Percentiles rank a stretch among this genome's conserved stretches.
These are phyloP conservation scores for Pogoniulus pusillus DNA, from an alignment of 2,797 vertebrate genomes.

Conservation along the genomic window DNA sequence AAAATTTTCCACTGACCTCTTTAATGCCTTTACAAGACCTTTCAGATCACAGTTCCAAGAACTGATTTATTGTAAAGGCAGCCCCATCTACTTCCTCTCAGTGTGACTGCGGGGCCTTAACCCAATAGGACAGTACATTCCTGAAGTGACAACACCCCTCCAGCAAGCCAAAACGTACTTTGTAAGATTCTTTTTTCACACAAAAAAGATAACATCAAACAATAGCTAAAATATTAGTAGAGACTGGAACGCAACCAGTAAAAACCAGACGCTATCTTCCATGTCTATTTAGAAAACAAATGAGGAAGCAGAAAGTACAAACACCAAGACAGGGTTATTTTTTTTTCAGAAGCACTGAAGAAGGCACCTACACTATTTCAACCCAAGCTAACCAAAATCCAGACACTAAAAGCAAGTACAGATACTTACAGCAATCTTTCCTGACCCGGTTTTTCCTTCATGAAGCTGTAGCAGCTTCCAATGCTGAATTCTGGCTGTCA, in stretches of 20 bases:
- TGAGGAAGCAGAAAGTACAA: neutral
- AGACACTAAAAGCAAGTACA: neutral
- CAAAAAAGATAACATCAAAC: neutral
- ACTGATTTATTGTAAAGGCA: neutral
- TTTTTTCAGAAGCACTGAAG: neutral
- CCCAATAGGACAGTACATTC: neutral
- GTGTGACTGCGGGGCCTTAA: neutral
- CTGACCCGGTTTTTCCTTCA: neutral
- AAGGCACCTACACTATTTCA: neutral
- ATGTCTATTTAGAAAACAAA: neutral
- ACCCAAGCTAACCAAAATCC: neutral
- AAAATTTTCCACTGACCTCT: neutral
- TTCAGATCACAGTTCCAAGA: neutral
- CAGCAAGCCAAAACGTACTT: neutral
- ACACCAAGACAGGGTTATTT: neutral
- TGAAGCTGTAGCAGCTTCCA: neutral
- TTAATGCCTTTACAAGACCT: neutral
- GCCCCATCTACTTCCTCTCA: neutral
- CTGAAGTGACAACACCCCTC: neutral
- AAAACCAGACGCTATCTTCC: neutral
- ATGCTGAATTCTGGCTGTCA: neutral
- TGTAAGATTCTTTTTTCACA: neutral
- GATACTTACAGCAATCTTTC: neutral
- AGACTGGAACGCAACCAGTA: neutral
- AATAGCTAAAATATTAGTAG: neutral